These are phyloP conservation scores for Scelioninae gen. 2 DNA, from an alignment of 2,888 invertebrate species.

Conservation along the genomic window DNA sequence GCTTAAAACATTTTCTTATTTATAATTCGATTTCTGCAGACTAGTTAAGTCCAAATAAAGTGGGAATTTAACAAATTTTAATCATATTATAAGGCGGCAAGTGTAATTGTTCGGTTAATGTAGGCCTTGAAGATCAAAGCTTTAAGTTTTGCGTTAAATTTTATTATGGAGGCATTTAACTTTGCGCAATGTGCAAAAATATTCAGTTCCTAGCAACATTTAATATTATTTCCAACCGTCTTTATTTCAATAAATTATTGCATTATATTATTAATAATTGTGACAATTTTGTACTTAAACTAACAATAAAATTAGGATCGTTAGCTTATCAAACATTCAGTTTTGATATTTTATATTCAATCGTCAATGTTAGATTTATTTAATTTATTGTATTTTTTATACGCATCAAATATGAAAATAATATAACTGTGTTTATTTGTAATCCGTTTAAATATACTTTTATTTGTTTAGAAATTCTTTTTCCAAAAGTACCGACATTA, in stretches of 20 bases:
- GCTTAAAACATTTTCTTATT: slow-evolving; percentile 1
- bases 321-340: not conserved
- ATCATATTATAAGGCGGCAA: slow-evolving; percentile 40
- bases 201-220: slow-evolving; percentile 30
- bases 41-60: slow-evolving; percentile 22
- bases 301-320: too few relatives aligned
- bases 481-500: too few relatives aligned
- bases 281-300: too few relatives aligned
- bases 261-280: too few relatives aligned
- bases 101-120: slow-evolving; percentile 38
- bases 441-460: too few relatives aligned
- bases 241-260: slow-evolving; percentile 1
- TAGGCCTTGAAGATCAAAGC: slow-evolving; percentile 54
- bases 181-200: slow-evolving; percentile 54
- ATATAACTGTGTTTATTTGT: too few relatives aligned
- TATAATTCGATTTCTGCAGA: slow-evolving; percentile 9
- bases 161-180: slow-evolving; percentile 31
- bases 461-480: too few relatives aligned
- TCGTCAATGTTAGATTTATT: too few relatives aligned
- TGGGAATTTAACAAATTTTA: slow-evolving; percentile 3
- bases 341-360: slow-evolving; percentile 1
- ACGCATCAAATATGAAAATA: not conserved
- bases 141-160: slow-evolving; percentile 37
- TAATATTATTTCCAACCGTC: slow-evolving; percentile 5
- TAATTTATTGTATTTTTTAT: not conserved